Evolutionary conservation across 2,888 invertebrate genomes (phyloP).

Genomic region (Eilema caniola): DNA sequence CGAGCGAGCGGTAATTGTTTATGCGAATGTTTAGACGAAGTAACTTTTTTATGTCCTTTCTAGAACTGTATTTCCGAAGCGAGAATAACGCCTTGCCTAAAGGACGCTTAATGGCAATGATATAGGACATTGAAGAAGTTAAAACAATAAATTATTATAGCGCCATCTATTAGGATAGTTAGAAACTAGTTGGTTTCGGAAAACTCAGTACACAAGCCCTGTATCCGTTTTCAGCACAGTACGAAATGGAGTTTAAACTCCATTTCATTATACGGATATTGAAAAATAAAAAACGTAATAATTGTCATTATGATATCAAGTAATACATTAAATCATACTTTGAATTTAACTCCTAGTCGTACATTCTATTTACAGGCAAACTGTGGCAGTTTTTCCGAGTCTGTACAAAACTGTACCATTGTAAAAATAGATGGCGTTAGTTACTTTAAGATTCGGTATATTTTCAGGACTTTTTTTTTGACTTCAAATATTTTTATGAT

Average conservation of each 20-base stretch:
- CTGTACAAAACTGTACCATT: background rate
- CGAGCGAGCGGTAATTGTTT: too few species aligned
- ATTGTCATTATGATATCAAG: too few species aligned
- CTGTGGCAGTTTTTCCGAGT: background rate
- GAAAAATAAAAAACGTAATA: too few species aligned
- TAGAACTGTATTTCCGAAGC: too few species aligned
- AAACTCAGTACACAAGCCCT: constrained; percentile 36
- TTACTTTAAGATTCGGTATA: background rate
- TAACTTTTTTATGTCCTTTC: too few species aligned
- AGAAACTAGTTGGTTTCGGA: constrained; percentile 29
- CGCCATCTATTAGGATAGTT: constrained; percentile 30
- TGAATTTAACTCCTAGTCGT: background rate
- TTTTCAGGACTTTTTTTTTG: background rate
- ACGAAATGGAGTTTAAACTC: too few species aligned
- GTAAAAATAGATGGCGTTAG: constrained; percentile 6
- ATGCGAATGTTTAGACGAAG: too few species aligned
- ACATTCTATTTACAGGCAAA: background rate
- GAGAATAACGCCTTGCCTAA: too few species aligned
- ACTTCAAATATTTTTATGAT: background rate
- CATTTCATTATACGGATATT: background rate
- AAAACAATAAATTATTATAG: constrained; percentile 3
- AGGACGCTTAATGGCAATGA: too few species aligned
- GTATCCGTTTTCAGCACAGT: background rate
- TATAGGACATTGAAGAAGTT: background rate
- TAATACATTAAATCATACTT: background rate